Base-by-base conservation (phyloP, 2,113 vertebrate species). In the Sigmodon hispidus region DNA sequence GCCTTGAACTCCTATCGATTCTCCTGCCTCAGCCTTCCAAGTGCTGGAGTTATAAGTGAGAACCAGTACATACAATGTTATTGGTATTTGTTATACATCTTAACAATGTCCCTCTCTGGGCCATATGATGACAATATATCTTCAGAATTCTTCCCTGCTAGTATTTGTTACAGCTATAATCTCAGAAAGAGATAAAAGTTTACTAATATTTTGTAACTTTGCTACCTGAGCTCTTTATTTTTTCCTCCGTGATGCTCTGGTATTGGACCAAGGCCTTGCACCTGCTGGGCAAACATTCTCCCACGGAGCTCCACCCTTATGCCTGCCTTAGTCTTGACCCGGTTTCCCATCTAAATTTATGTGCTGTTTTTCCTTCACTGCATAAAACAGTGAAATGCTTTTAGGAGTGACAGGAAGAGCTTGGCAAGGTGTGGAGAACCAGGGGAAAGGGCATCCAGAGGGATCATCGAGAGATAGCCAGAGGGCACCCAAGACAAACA, bases 191-290 rank as follows among this genome's bases (percentile, higher is more conserved):
- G 91, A 72, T 57, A 6, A 52, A 72, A 70, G 63, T 87, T 67
- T 87, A 75, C 29, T 31, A 73, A 93, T 22, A 87, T 73, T 86
- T 94, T 87, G 34, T 85, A 94, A 95, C 52, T 87, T 79, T 72
- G 65, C 55, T 76, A 45, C 72, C 93, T 94, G 72, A 92, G 76
- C 91, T 83, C 79, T 29, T 59, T 50, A 45, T 15, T 36, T 69
- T 36, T 69, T 69, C 1, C 69, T 34, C 52, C 1, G 15, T 83
- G n/a, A 63, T 84, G n/a, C 10, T 59, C 24, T 83, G 13, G 57
- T 59, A 61, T 43, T 83, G n/a, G 55, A 43, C 24, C 80, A 83
- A 9, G 7, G 57, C 24, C 26, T 83, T 61, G 57, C 8, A 17
- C 80, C 31, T 0, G 57, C 80, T 43, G n/a, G 57, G 24, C 22